Evolutionary conservation across 2,797 vertebrate species (phyloP).

Genomic region (Hydrophis major): DNA sequence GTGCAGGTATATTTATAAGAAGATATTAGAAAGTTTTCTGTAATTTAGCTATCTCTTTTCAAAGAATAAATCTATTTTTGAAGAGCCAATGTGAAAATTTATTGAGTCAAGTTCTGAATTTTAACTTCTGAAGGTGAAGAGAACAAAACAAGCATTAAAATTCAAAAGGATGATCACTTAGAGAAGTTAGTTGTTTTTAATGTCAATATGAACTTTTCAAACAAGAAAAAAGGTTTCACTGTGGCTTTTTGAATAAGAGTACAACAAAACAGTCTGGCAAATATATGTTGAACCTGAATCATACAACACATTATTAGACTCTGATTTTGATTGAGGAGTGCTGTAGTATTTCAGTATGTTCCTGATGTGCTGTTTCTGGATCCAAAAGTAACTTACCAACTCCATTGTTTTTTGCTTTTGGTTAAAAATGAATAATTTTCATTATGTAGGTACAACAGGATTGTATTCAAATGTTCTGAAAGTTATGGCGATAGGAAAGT

Average conservation of each 20-base stretch:
- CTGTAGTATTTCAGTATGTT: background rate
- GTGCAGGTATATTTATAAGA: background rate
- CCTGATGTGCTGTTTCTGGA: background rate
- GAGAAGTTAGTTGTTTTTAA: background rate
- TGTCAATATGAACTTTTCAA: background rate
- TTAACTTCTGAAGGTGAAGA: background rate
- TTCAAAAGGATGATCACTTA: background rate
- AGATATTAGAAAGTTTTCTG: background rate
- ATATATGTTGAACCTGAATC: background rate
- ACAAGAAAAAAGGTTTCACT: background rate
- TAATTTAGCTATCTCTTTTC: background rate
- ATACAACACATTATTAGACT: background rate
- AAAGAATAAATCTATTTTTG: background rate
- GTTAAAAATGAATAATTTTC: background rate
- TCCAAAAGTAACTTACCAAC: background rate
- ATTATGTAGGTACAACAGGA: background rate
- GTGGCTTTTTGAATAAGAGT: background rate
- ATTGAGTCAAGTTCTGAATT: background rate
- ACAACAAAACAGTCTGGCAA: background rate
- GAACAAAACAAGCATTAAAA: background rate
- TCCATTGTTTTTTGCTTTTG: background rate
- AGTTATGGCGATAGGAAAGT: constrained; percentile 37
- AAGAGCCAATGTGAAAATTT: background rate
- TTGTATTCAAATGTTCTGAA: constrained; percentile 19
- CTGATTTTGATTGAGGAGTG: background rate